Base-by-base conservation (phyloP, 2,888 invertebrate species). In the Heliconius ismenius region DNA sequence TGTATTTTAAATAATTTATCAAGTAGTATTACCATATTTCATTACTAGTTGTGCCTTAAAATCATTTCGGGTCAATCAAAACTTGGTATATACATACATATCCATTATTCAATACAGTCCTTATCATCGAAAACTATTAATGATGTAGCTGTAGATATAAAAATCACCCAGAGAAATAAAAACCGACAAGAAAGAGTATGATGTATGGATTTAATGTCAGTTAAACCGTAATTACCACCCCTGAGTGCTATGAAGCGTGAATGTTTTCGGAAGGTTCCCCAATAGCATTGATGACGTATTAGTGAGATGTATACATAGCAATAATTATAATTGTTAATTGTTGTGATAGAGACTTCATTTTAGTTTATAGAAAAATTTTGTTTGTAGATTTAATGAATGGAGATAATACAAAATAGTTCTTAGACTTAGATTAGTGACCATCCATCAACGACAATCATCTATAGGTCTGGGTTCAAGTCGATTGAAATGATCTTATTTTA, bases 301-400 rank as follows among this genome's bases (percentile, higher is more conserved):
- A 90, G 89, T 89, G 90, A 90, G 89, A 90, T 83, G 82, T 83
- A 83, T 82, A 82, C 83, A 81, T 83, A 88, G 89, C 90, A 90
- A 90, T 90, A 90, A 90, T 81, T 87, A 86, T 80, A 76, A 76
- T 69, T 76, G 26, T 49, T 49, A 49, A 36, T 64, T 62, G 63
- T 72, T 60, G 60, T 62, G 62, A 26, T 18, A 62, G 36, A 67
- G 4, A 11, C 21, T 2, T 73, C 21, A 18, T 13, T 21, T 73
- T 62, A 43, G 73, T 21, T 73, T 63, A 18, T 39, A 73, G 26
- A 24, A 13, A 15, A 62, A 11, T 32, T 9, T 32, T 32, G 36
- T 58, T 28, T 54, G 21, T 69, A 69, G 13, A 13, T 28, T 69
- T 69, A 54, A 28, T 4, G 6, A 4, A 15, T n/a, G 28, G 9